Evolutionary conservation across 2,888 invertebrate species (phyloP), one percentile per base, ranked within the genome.

Genomic region (Tryphoninae sp.): DNA sequence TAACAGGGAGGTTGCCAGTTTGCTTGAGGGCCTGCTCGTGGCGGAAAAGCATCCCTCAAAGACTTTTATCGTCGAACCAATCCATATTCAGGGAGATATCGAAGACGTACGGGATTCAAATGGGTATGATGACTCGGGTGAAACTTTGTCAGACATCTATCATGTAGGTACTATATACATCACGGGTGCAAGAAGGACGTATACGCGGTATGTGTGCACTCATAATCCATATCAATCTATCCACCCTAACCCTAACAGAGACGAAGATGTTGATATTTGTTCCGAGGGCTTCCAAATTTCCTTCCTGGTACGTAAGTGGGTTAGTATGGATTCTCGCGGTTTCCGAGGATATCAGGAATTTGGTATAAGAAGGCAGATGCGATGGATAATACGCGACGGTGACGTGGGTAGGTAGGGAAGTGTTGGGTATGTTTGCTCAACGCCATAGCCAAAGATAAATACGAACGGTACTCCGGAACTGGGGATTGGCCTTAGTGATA

Each of bases 391-490:
- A 33, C 33, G 33, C 33, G 33, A 33, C 33, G n/a, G 49, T 0
- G 9, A 13, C 13, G 49, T 58, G 51, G 64, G 42, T 58, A 19
- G 55, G 33, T 19, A 58, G 9, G 78, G 73, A 75, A 71, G 13
- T 58, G 11, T 67, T 40, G 49, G 2, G 75, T 33, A 22, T 58
- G 78, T 45, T 49, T 73, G 77, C 81, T 77, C 83, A 82, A 33
- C 69, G 69, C 80, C 33, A 84, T 81, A 81, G 83, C 82, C 69
- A 81, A 81, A 79, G 51, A 73, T 80, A 84, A 84, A 86, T 86
- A 87, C 87, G 84, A 87, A 87, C 86, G 80, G 33, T 87, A 85
- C 85, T 84, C 83, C 84, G 84, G 77, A 78, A 64, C 65, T 33
- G 79, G 80, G 77, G 78, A 64, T 71, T 45, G 79, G 80, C 82